Evolutionary conservation across 2,888 invertebrate genomes (phyloP).

Genomic region (Caenorhabditis sp.): DNA sequence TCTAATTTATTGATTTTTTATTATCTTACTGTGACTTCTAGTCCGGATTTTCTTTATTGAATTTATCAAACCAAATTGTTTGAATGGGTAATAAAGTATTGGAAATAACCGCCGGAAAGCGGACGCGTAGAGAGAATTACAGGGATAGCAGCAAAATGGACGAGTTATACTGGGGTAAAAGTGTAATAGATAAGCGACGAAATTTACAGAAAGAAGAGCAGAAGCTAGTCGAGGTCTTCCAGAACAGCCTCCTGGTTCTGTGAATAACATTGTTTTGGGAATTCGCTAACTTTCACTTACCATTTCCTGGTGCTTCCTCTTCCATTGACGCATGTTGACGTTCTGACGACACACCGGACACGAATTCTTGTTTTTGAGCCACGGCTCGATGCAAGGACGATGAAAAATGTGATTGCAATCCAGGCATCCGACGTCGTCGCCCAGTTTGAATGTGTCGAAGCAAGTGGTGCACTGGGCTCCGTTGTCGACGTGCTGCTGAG

Average conservation of each 20-base stretch:
- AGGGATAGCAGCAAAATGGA: not conserved
- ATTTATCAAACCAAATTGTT: too few relatives aligned
- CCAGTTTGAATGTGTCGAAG: conserved; percentile 65
- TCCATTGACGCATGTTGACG: conserved; percentile 37
- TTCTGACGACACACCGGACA: conserved; percentile 64
- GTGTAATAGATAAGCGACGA: not conserved
- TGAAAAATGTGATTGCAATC: conserved; percentile 69
- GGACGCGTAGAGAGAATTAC: not conserved
- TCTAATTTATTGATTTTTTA: conserved; percentile 31
- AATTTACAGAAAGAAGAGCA: conserved; percentile 13
- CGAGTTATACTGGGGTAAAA: conserved; percentile 5
- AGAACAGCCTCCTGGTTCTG: conserved; percentile 34
- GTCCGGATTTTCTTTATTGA: too few relatives aligned
- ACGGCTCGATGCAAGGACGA: conserved; percentile 66
- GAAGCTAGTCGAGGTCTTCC: conserved; percentile 40
- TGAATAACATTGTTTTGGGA: not conserved
- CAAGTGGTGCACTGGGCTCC: conserved; percentile 69
- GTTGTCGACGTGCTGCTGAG: conserved; percentile 64
- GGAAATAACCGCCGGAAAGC: too few relatives aligned
- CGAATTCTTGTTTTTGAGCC: conserved; percentile 60
- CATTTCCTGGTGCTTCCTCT: conserved; percentile 9
- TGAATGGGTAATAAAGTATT: too few relatives aligned
- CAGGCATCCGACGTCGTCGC: conserved; percentile 61
- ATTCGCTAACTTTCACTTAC: conserved; percentile 8
- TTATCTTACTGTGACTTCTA: too few relatives aligned